These are phyloP conservation scores for Tachina lurida DNA, from an alignment of 2,888 invertebrate genomes.

Conservation along the genomic window DNA sequence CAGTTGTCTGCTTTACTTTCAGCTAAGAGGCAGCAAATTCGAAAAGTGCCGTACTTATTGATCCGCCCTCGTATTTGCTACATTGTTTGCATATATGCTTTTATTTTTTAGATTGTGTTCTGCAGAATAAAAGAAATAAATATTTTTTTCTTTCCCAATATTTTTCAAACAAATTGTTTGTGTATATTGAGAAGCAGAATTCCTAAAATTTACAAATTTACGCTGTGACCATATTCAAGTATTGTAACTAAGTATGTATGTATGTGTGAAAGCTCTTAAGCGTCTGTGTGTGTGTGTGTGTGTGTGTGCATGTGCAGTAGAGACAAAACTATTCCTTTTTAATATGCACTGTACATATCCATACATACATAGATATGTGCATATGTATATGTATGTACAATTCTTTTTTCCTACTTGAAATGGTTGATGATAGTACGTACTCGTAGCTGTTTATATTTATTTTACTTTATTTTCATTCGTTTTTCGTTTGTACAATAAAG, in stretches of 20 bases:
- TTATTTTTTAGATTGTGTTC: too few relatives aligned
- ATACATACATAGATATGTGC: constrained; percentile 14
- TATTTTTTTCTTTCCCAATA: constrained; percentile 2
- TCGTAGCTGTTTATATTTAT: constrained; percentile 48
- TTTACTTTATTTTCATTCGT: constrained; percentile 32
- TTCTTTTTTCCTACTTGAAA: constrained; percentile 42
- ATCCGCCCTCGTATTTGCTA: too few relatives aligned
- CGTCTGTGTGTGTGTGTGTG: not conserved
- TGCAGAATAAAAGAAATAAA: not conserved
- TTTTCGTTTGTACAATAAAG: constrained; percentile 62
- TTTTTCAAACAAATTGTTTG: not conserved
- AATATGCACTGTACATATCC: constrained; percentile 18
- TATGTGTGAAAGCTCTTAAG: not conserved
- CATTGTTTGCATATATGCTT: too few relatives aligned
- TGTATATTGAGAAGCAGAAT: not conserved
- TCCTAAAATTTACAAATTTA: not conserved
- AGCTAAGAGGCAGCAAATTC: too few relatives aligned
- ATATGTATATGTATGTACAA: constrained; percentile 13
- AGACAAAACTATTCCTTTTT: constrained; percentile 66
- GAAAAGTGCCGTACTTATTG: too few relatives aligned
- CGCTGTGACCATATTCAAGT: constrained; percentile 15
- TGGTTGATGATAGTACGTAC: constrained; percentile 38
- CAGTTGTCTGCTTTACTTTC: too few relatives aligned
- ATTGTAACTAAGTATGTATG: not conserved
- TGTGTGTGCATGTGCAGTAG: constrained; percentile 36